These are phyloP conservation scores for Dallia pectoralis DNA, from an alignment of 2,797 vertebrate species.

Conservation along the genomic window DNA sequence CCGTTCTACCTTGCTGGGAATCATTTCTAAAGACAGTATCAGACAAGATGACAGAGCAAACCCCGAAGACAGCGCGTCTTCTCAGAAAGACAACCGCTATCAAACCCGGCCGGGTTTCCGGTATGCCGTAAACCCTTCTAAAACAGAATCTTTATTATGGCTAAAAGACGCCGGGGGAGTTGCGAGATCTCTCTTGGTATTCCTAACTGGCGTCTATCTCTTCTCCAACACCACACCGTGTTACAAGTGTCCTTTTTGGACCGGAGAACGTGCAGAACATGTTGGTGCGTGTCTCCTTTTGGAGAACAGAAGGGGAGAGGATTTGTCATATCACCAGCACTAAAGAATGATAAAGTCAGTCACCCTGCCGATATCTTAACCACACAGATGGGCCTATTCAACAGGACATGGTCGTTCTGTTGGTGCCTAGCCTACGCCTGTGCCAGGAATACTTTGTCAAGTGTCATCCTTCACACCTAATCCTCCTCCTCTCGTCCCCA, in stretches of 20 bases:
- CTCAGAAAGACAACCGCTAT: constrained; percentile 75
- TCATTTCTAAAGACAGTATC: constrained; percentile 74
- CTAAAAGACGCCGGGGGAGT: constrained; percentile 55
- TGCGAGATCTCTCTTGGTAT: constrained; percentile 73
- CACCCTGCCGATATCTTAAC: constrained; percentile 38
- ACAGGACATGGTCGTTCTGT: too few species aligned
- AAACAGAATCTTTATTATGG: constrained; percentile 70
- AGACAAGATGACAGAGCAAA: constrained; percentile 75
- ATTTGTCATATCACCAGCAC: constrained; percentile 48
- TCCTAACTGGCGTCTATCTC: constrained; percentile 72
- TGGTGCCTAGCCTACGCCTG: background rate
- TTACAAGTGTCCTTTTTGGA: too few species aligned
- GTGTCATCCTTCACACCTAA: constrained; percentile 2
- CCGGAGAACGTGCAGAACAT: constrained; percentile 59
- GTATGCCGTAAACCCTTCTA: constrained; percentile 62
- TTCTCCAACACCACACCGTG: constrained; percentile 30
- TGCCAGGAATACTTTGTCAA: constrained; percentile 42
- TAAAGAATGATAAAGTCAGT: constrained; percentile 36
- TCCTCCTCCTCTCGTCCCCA: background rate
- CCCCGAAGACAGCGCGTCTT: constrained; percentile 67
- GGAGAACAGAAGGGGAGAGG: constrained; percentile 52
- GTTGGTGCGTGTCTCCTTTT: constrained; percentile 71
- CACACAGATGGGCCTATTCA: constrained; percentile 57
- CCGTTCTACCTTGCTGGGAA: constrained; percentile 73
- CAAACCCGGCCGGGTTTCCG: constrained; percentile 68